Evolutionary conservation across 2,888 invertebrate genomes (phyloP).

Genomic region (Callosobruchus maculatus): DNA sequence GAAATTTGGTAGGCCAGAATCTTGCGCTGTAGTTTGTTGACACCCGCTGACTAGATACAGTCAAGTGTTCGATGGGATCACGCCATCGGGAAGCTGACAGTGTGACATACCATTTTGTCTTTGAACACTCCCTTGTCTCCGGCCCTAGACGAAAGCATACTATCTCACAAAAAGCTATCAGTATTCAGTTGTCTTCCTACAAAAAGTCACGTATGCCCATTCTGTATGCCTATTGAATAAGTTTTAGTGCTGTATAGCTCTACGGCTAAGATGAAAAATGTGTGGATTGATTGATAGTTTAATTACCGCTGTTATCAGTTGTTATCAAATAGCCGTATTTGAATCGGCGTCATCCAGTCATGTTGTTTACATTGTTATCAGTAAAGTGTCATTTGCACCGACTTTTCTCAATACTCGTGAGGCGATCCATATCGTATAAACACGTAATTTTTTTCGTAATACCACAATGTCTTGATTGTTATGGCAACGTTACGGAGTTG

Average conservation of each 20-base stretch:
- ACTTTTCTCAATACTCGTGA: not conserved
- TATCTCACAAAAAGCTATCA: too few relatives aligned
- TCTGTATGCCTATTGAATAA: not conserved
- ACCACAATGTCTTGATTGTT: not conserved
- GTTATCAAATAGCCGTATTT: not conserved
- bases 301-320: not conserved
- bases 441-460: not conserved
- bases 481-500: too few relatives aligned
- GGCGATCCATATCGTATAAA: not conserved
- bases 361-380: not conserved
- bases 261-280: not conserved
- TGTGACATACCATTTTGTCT: too few relatives aligned
- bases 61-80: too few relatives aligned
- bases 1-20: constrained; percentile 79
- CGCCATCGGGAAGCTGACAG: too few relatives aligned
- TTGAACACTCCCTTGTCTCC: too few relatives aligned
- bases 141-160: too few relatives aligned
- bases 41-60: too few relatives aligned
- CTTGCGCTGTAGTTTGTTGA: too few relatives aligned
- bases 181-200: too few relatives aligned
- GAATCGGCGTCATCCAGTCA: not conserved
- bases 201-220: too few relatives aligned
- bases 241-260: not conserved
- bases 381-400: not conserved
- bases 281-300: not conserved